These are phyloP conservation scores for Callipepla squamata DNA, from an alignment of 2,113 vertebrate species.

Conservation along the genomic window DNA sequence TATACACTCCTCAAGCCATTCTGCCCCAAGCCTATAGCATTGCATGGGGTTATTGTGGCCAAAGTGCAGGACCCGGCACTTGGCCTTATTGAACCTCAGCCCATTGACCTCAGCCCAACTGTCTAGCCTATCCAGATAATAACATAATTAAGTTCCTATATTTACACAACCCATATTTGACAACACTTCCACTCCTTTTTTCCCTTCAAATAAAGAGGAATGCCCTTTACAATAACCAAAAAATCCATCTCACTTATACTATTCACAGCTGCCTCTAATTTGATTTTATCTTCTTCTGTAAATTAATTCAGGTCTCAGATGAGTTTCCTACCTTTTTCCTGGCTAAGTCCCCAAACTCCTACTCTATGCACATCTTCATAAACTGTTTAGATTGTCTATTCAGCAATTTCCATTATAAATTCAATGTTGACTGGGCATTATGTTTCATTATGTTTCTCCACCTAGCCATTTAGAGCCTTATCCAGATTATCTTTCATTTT, in stretches of 20 bases:
- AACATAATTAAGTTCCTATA: not conserved
- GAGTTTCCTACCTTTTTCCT: slow-evolving; percentile 12
- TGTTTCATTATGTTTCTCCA: not conserved
- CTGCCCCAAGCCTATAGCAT: too few relatives aligned
- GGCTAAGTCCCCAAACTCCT: not conserved
- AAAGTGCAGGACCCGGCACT: too few relatives aligned
- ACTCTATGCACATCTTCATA: not conserved
- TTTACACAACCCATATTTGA: not conserved
- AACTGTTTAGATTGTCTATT: not conserved
- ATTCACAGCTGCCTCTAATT: slow-evolving; percentile 14
- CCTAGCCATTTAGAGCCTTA: not conserved
- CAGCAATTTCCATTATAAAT: not conserved
- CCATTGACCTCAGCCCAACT: too few relatives aligned
- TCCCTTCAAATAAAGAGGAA: not conserved
- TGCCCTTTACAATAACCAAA: not conserved
- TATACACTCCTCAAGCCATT: too few relatives aligned
- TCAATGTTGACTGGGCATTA: not conserved
- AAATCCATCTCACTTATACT: not conserved
- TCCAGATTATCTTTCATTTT: not conserved
- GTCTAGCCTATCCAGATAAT: too few relatives aligned
- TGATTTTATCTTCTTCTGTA: slow-evolving; percentile 16
- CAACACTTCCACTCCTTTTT: not conserved
- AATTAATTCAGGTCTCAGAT: not conserved
- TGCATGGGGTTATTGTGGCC: too few relatives aligned
- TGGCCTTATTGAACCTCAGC: too few relatives aligned